These are phyloP conservation scores for Rhinolophus sinicus DNA, from an alignment of 2,113 vertebrate species.

Conservation along the genomic window DNA sequence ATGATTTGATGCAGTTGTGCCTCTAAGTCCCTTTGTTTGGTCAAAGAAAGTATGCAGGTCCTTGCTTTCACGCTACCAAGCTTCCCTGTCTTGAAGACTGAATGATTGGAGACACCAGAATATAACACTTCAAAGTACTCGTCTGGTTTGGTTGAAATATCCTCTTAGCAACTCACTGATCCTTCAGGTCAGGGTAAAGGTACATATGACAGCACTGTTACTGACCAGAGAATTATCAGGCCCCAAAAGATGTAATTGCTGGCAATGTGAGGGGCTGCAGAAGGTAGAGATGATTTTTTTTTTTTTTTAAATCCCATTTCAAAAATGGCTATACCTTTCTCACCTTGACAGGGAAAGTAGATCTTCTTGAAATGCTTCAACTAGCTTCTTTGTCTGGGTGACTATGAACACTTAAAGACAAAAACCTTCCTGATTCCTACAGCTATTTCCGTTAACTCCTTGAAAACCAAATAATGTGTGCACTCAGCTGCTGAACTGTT, in stretches of 20 bases:
- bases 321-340: conserved; percentile 55
- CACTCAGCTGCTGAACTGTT: conserved; percentile 61
- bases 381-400: conserved; percentile 69
- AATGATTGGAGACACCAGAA: background rate
- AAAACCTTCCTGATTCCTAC: conserved; percentile 65
- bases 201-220: background rate
- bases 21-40: background rate
- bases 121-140: conserved; percentile 37
- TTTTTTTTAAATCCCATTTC: background rate
- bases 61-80: background rate
- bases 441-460: conserved; percentile 71
- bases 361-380: conserved; percentile 60
- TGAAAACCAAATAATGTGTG: conserved; percentile 64
- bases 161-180: conserved; percentile 30
- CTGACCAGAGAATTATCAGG: conserved; percentile 62
- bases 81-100: conserved; percentile 21
- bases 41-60: background rate
- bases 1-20: background rate
- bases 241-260: conserved; percentile 44
- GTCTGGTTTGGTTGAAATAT: conserved; percentile 55
- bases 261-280: background rate
- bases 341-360: conserved; percentile 71
- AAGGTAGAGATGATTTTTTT: conserved; percentile 33
- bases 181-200: conserved; percentile 51
- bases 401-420: conserved; percentile 61